phyloP scores from a whole-genome alignment of 2,888 invertebrate genomes.

The Drepana falcataria region DNA sequence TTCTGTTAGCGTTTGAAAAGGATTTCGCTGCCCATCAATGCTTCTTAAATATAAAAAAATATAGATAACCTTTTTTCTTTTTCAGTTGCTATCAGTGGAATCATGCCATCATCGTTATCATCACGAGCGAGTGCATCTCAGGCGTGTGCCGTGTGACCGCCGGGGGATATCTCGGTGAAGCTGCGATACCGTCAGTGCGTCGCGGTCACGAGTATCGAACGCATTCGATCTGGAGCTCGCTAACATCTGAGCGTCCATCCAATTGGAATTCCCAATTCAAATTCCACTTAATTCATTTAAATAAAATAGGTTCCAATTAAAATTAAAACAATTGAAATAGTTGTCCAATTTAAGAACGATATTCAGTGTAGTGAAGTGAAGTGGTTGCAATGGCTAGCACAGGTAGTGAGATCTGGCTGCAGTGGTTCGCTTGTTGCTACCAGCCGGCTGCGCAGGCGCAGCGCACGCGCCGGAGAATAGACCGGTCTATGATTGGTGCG shows the following conservation, averaged over 20 bases:
- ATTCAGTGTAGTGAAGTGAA: slow-evolving; percentile 33
- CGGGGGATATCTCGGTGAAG: slow-evolving; percentile 13
- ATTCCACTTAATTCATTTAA: not conserved
- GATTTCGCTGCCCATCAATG: not conserved
- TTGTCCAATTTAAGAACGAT: not conserved
- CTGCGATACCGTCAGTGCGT: slow-evolving; percentile 26
- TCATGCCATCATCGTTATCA: slow-evolving; percentile 64
- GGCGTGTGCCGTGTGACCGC: slow-evolving; percentile 28
- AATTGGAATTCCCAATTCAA: slow-evolving; percentile 8
- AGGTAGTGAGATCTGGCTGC: slow-evolving; percentile 92
- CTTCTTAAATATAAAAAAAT: slow-evolving; percentile 5
- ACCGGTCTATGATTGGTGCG: slow-evolving; percentile 96
- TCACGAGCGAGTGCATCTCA: slow-evolving; percentile 40
- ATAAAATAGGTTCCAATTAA: not conserved
- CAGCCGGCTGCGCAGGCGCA: slow-evolving; percentile 88
- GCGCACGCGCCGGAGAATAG: slow-evolving; percentile 86
- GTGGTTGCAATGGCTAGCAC: slow-evolving; percentile 80
- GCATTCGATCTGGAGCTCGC: slow-evolving; percentile 26
- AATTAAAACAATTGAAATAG: not conserved
- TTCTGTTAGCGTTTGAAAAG: too few relatives aligned
- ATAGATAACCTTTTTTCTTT: slow-evolving; percentile 39
- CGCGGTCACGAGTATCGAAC: slow-evolving; percentile 27
- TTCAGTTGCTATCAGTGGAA: slow-evolving; percentile 59
- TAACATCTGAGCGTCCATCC: slow-evolving; percentile 23
- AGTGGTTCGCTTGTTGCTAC: slow-evolving; percentile 95